These are phyloP conservation scores for Oceanodroma leucorhoa DNA, from an alignment of 2,797 vertebrate genomes.

Conservation along the genomic window DNA sequence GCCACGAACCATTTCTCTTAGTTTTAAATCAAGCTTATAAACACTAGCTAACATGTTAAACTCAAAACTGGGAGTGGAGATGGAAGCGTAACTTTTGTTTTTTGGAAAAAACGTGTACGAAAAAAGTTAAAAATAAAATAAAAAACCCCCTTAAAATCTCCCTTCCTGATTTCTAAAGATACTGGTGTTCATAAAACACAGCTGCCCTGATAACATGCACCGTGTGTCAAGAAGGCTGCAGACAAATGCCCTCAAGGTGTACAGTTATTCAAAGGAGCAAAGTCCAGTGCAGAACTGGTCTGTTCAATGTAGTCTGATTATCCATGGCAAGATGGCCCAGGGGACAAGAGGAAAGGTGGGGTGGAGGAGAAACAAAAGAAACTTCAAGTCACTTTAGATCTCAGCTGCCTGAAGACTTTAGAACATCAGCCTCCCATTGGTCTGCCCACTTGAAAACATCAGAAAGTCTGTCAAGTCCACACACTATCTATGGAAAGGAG, in stretches of 20 bases:
- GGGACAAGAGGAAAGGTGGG: not conserved
- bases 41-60: slow-evolving; percentile 5
- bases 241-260: slow-evolving; percentile 74
- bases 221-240: slow-evolving; percentile 34
- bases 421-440: slow-evolving; percentile 69
- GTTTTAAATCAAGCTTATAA: slow-evolving; percentile 38
- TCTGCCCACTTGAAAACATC: slow-evolving; percentile 75
- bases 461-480: slow-evolving; percentile 73
- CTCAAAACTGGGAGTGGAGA: slow-evolving; percentile 48
- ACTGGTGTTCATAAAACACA: slow-evolving; percentile 63
- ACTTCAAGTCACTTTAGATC: slow-evolving; percentile 80
- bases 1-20: slow-evolving; percentile 45
- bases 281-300: slow-evolving; percentile 75
- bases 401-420: slow-evolving; percentile 79
- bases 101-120: not conserved
- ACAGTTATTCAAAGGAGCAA: slow-evolving; percentile 68
- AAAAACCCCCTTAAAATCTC: slow-evolving; percentile 57
- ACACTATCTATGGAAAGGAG: slow-evolving; percentile 66
- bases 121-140: slow-evolving; percentile 57
- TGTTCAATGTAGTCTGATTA: slow-evolving; percentile 64
- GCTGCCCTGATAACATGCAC: slow-evolving; percentile 52
- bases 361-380: slow-evolving; percentile 59
- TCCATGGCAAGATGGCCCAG: slow-evolving; percentile 68
- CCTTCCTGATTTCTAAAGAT: slow-evolving; percentile 70
- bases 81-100: not conserved